These are phyloP conservation scores for Calidris pygmaea DNA, from an alignment of 2,113 vertebrate genomes.

Conservation along the genomic window DNA sequence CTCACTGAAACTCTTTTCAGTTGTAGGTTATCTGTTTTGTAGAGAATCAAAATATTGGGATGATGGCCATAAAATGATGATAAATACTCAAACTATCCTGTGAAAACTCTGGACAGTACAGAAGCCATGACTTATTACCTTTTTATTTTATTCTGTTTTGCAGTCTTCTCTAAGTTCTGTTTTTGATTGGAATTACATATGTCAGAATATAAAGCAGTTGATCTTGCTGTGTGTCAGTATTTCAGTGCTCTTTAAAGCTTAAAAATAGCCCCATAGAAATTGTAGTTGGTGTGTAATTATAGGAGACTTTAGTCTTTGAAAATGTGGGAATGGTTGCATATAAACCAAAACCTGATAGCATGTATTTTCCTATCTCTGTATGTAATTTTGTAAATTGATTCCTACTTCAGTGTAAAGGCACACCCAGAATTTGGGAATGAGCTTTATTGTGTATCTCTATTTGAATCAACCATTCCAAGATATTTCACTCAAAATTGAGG, in stretches of 20 bases:
- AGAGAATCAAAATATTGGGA: not conserved
- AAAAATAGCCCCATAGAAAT: not conserved
- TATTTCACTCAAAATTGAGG: not conserved
- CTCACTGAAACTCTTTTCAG: not conserved
- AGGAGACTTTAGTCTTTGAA: not conserved
- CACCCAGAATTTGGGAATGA: not conserved
- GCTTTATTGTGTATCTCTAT: not conserved
- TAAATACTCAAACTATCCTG: not conserved
- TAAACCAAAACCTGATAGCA: not conserved
- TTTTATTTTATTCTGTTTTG: not conserved
- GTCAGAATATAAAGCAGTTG: not conserved
- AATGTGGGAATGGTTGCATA: not conserved
- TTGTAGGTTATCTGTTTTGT: not conserved
- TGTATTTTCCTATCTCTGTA: not conserved
- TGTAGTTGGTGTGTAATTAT: accelerated
- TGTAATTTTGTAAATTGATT: not conserved
- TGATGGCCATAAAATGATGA: not conserved
- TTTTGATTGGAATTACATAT: not conserved
- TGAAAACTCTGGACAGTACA: not conserved
- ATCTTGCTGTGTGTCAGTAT: not conserved
- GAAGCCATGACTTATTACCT: not conserved
- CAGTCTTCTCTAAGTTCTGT: not conserved
- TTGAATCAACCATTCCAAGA: not conserved
- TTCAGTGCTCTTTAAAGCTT: not conserved
- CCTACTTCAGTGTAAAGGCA: not conserved